Conservation (phyloP, 2,113 vertebrate genomes). For the Phaethornis superciliosus region DNA sequence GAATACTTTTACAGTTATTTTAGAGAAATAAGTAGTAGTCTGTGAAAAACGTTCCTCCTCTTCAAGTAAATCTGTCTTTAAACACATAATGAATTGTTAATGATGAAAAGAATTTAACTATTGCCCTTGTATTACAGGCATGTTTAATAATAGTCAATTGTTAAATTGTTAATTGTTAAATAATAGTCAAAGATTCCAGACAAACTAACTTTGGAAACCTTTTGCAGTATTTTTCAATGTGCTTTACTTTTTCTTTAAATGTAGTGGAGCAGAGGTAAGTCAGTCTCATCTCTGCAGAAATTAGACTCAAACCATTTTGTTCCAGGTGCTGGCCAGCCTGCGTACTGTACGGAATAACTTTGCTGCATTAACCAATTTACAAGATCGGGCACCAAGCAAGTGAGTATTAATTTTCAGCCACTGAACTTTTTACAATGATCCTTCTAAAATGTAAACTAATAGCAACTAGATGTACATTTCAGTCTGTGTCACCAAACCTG, state of each 20-base stretch:
- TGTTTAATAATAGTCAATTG: too few species aligned
- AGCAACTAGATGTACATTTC: not conserved
- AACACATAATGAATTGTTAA: constrained; percentile 28
- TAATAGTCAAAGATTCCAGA: not conserved
- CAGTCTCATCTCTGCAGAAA: not conserved
- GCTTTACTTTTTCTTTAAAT: not conserved
- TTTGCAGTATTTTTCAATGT: not conserved
- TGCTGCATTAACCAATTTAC: constrained; percentile 96
- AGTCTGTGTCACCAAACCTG: not conserved
- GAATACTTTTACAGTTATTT: not conserved
- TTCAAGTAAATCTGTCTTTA: constrained; percentile 1
- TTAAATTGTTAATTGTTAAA: too few species aligned
- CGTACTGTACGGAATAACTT: constrained; percentile 99
- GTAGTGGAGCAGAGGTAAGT: not conserved
- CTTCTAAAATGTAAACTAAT: not conserved
- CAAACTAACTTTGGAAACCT: not conserved
- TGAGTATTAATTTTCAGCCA: constrained; percentile 73
- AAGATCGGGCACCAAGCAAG: constrained; percentile 94
- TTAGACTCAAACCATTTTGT: constrained; percentile 9
- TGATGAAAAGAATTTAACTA: not conserved
- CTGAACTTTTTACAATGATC: not conserved
- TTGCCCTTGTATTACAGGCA: not conserved
- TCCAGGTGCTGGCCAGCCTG: constrained; percentile 95
- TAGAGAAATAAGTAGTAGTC: not conserved
- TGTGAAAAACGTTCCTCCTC: not conserved